phyloP scores from a whole-genome alignment of 2,888 invertebrate genomes.

The Lepas anatifera region DNA sequence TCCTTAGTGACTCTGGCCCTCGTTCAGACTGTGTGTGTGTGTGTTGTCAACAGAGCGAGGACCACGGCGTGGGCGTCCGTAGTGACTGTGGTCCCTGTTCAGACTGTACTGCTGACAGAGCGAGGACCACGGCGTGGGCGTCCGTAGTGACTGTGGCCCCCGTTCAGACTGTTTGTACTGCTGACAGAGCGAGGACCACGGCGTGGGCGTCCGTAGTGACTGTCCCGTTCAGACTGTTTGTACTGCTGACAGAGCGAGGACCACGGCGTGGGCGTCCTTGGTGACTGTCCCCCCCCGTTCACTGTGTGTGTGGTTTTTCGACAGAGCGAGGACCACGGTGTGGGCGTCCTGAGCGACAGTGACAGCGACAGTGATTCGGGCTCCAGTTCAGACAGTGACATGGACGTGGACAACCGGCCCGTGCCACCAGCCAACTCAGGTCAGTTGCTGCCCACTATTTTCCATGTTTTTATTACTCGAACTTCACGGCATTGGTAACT shows the following conservation, averaged over 20 bases:
- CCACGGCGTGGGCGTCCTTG: background rate
- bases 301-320: background rate
- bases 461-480: too few relatives aligned
- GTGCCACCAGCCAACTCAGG: background rate
- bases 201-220: background rate
- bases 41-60: too few relatives aligned
- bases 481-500: too few relatives aligned
- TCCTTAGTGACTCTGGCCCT: background rate
- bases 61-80: too few relatives aligned
- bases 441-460: too few relatives aligned
- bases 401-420: background rate
- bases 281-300: background rate
- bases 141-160: background rate
- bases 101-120: too few relatives aligned
- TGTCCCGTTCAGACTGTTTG: background rate
- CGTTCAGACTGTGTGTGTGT: too few relatives aligned
- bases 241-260: too few relatives aligned
- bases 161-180: too few relatives aligned
- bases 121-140: too few relatives aligned
- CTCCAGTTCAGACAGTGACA: conserved; percentile 17
- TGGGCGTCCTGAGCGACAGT: conserved; percentile 13
- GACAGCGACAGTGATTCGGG: conserved; percentile 21
- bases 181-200: too few relatives aligned
- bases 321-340: background rate
- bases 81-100: background rate